Conservation (phyloP, 37 sponge, comb jelly and placozoan genomes). For the Chondrilla cf. caribensis region DNA sequence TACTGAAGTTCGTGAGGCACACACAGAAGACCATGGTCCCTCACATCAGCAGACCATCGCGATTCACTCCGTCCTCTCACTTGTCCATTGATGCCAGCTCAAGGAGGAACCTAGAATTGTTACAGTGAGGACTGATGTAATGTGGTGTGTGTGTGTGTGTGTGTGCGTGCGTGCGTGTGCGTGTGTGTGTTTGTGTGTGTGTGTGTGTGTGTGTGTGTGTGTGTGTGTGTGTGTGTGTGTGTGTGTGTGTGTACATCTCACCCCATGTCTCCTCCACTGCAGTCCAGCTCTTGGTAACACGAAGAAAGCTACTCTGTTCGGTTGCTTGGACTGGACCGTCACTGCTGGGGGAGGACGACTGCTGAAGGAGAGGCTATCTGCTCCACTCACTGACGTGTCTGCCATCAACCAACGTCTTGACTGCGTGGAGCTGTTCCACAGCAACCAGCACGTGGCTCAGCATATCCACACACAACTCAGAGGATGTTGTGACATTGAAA, state of each 20-base stretch:
- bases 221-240: too few species aligned
- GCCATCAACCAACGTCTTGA: constrained; percentile 57
- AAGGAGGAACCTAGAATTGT: constrained; percentile 69
- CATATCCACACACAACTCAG: constrained; percentile 29
- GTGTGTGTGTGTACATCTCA: too few species aligned
- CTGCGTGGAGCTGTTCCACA: constrained; percentile 57
- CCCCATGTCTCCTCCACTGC: not conserved
- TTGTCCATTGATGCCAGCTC: constrained; percentile 81
- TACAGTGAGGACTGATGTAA: constrained; percentile 23
- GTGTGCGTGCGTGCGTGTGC: too few species aligned
- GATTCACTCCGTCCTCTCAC: constrained; percentile 46
- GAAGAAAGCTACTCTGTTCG: constrained; percentile 62
- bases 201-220: too few species aligned
- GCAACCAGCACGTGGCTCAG: constrained; percentile 21
- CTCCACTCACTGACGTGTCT: constrained; percentile 56
- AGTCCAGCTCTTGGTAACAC: constrained; percentile 61
- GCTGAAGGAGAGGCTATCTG: constrained; percentile 49
- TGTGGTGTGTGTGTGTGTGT: too few species aligned
- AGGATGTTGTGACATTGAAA: constrained; percentile 60
- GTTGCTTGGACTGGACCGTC: constrained; percentile 66
- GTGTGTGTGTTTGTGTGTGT: too few species aligned
- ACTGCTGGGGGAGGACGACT: constrained; percentile 71
- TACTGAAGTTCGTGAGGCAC: constrained; percentile 51
- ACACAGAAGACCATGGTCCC: constrained; percentile 51
- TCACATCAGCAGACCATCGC: constrained; percentile 31